Base-by-base conservation (phyloP, 2,797 vertebrate genomes). In the Muraenolepis orangiensis region DNA sequence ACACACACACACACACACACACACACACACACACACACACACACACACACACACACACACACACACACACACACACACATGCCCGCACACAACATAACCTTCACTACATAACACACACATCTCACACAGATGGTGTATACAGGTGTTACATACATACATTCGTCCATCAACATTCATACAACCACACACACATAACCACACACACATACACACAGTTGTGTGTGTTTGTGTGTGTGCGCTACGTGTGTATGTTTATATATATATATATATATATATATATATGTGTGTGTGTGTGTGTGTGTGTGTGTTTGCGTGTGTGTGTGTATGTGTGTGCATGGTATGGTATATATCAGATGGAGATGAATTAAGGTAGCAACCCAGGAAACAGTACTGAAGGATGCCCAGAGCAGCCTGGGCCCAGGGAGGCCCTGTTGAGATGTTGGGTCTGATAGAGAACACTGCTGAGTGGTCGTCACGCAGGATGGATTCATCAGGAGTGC, bases 61-160 rank as follows among this genome's bases (percentile, higher is more conserved):
- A n/a, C 46, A 66, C 71, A 71, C 64, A 61, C 30, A 76, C 36
- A 72, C 66, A 67, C 81, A 82, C 68, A 75, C 34, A 75, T 30
- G 78, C 23, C 38, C 57, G 76, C 42, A 42, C 74, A 73, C 73
- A 73, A n/a, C n/a, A n/a, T n/a, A n/a, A n/a, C n/a, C n/a, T 57
- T 8, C 16, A n/a, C 5, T 57, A n/a, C n/a, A n/a, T n/a, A n/a
- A 8, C 51, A 23, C 51, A n/a, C 7, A 57, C 51, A 57, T 8
- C 6, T 23, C 51, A 57, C 51, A n/a, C 51, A 57, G 20, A 57
- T 67, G 3, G 14, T 2, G 2, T 20, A 10, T 11, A 1, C 16
- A n/a, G n/a, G n/a, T n/a, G n/a, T n/a, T n/a, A 66, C 10, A 36
- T 26, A 31, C 40, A 36, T 8, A 38, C 1, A 34, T 3, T 16